Conservation (phyloP, 2,888 invertebrate species). For the Drosophila lutescens region DNA sequence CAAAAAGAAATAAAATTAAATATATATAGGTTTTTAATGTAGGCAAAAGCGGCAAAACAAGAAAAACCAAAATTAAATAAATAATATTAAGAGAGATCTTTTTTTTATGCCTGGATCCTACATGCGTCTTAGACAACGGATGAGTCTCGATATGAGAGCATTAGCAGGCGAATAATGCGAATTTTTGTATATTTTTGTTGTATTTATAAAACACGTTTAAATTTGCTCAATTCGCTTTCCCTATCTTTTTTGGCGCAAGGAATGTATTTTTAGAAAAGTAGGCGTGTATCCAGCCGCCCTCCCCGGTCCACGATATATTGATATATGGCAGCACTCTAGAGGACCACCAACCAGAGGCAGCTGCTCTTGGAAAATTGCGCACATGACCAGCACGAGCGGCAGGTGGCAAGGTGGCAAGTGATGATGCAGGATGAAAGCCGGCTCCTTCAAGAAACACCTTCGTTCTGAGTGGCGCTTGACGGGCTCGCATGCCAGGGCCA, state of each 20-base stretch:
- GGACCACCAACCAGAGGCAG: slow-evolving; percentile 32
- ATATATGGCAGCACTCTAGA: slow-evolving; percentile 60
- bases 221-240: slow-evolving; percentile 51
- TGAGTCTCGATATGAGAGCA: slow-evolving; percentile 17
- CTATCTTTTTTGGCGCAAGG: slow-evolving; percentile 18
- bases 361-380: slow-evolving; percentile 52
- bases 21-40: slow-evolving; percentile 27
- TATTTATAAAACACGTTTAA: slow-evolving; percentile 70
- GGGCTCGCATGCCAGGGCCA: slow-evolving; percentile 8
- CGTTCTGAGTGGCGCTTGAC: slow-evolving; percentile 21
- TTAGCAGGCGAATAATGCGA: slow-evolving; percentile 9
- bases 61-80: slow-evolving; percentile 22
- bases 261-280: slow-evolving; percentile 62
- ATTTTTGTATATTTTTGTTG: slow-evolving; percentile 45
- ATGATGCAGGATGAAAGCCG: not conserved
- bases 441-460: slow-evolving; percentile 9
- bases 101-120: slow-evolving; percentile 24
- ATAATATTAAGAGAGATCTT: slow-evolving; percentile 28
- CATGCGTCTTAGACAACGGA: slow-evolving; percentile 17
- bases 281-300: slow-evolving; percentile 54
- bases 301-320: slow-evolving; percentile 37
- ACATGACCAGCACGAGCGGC: slow-evolving; percentile 60
- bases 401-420: slow-evolving; percentile 1
- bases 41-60: slow-evolving; percentile 9
- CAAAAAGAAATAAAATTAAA: slow-evolving; percentile 43